Evolutionary conservation across 1,140 invertebrate species (phyloP), one percentile per base, ranked within the genome.

Genomic region (Pristionchus pacificus): DNA sequence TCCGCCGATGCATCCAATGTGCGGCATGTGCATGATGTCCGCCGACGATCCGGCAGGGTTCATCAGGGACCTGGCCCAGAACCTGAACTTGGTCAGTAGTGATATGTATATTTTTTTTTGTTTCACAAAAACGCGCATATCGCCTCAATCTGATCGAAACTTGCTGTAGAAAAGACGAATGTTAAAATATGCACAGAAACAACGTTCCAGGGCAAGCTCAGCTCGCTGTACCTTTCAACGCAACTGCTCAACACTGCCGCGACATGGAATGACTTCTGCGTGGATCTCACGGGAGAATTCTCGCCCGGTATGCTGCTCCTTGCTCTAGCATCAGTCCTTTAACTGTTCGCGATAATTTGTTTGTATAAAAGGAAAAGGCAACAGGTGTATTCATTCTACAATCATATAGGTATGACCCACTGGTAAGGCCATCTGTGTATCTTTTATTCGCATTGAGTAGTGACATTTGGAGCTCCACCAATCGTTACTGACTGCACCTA

Each of bases 261-360:
- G n/a, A 84, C 80, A 49, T 68, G 31, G 14, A 81, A 80, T 31
- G 80, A 82, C 71, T 82, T 71, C 57, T 83, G 82, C 14, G 72
- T 82, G 32, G 80, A 82, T 31, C 27, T 82, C 2, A 83, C 80
- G 29, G 80, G 80, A 19, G 80, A 84, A 66, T 82, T 82, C 69
- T 68, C 61, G 64, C 78, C 75, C 6, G 38, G 38, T 49, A 6
- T 10, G 38, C 6, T 6, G 6, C 19, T 6, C 6, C 38, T 49
- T 49, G 38, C 38, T 49, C 38, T 49, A 19, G 38, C 38, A 10
- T 10, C 38, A 49, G 38, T 49, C 6, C 38, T 19, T 49, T 19
- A 19, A 49, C 6, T 49, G 19, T 49, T 19, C 38, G 38, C n/a
- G n/a, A n/a, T n/a, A n/a, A n/a, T n/a, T n/a, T n/a, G n/a, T n/a